Evolutionary conservation across 2,888 invertebrate species (phyloP).

Genomic region (Sclerodermus sp.): DNA sequence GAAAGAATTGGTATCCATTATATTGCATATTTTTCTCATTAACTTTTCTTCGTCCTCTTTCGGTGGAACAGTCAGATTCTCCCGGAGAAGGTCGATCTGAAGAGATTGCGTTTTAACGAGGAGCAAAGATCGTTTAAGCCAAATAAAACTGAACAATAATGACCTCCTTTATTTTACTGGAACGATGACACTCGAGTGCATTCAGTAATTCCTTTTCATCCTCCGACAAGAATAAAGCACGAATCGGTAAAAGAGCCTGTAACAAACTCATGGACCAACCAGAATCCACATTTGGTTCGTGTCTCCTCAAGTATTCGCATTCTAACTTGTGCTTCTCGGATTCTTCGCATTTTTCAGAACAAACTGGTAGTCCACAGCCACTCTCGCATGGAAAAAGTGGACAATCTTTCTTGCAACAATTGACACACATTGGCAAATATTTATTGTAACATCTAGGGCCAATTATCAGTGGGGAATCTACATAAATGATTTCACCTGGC

Average conservation of each 20-base stretch:
- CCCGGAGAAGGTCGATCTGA: conserved; percentile 53
- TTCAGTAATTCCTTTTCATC: conserved; percentile 61
- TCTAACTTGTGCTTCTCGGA: conserved; percentile 65
- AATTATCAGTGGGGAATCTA: conserved; percentile 70
- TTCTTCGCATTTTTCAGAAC: conserved; percentile 67
- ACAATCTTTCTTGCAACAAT: conserved; percentile 62
- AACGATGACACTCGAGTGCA: conserved; percentile 61
- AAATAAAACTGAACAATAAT: not conserved
- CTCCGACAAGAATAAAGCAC: conserved; percentile 55
- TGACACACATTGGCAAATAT: conserved; percentile 65
- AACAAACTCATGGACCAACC: conserved; percentile 52
- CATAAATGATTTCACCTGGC: conserved; percentile 71
- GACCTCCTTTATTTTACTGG: conserved; percentile 64
- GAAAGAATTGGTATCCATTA: conserved; percentile 71
- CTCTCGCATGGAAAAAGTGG: conserved; percentile 61
- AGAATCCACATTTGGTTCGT: conserved; percentile 59
- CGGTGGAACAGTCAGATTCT: conserved; percentile 59
- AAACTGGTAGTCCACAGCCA: conserved; percentile 71
- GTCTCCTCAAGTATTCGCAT: conserved; percentile 66
- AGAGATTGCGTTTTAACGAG: too few relatives aligned
- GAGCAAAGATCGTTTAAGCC: not conserved
- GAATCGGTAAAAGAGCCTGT: conserved; percentile 57
- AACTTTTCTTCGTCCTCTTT: conserved; percentile 62
- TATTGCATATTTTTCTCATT: conserved; percentile 64
- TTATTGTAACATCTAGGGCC: conserved; percentile 67